Evolutionary conservation across 2,113 vertebrate species (phyloP).

Genomic region (Saiga tatarica): DNA sequence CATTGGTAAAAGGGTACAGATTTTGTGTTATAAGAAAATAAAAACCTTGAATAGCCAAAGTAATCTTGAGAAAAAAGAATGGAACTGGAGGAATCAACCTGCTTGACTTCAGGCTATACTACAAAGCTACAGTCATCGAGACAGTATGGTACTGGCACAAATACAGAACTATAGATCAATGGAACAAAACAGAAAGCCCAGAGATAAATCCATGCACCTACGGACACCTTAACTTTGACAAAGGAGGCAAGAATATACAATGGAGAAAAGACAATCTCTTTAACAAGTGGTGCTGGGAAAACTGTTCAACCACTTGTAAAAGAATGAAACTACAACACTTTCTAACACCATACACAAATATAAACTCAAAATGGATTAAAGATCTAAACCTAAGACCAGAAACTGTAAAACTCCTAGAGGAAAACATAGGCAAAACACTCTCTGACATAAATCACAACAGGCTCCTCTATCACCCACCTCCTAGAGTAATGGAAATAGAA

Average conservation of each 20-base stretch:
- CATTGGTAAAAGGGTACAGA: background rate
- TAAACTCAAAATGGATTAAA: background rate
- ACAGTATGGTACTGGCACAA: too few relatives aligned
- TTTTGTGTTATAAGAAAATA: background rate
- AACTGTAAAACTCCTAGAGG: too few relatives aligned
- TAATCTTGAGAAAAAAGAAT: too few relatives aligned
- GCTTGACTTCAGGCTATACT: too few relatives aligned
- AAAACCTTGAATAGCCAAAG: too few relatives aligned
- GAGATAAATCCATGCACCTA: background rate
- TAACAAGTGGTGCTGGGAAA: background rate
- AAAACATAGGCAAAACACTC: too few relatives aligned
- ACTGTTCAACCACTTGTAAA: background rate
- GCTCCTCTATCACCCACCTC: too few relatives aligned
- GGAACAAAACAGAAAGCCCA: background rate
- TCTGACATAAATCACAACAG: too few relatives aligned
- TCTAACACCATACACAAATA: background rate
- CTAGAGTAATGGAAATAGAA: too few relatives aligned
- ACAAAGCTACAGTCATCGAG: too few relatives aligned
- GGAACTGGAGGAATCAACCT: too few relatives aligned
- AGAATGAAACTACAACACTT: background rate
- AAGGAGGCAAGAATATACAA: background rate
- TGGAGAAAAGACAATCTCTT: background rate
- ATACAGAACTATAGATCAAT: background rate
- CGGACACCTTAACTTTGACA: background rate
- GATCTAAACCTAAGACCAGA: too few relatives aligned